Base-by-base conservation (phyloP, 2,797 vertebrate species). In the Notoglanidium macrostoma region DNA sequence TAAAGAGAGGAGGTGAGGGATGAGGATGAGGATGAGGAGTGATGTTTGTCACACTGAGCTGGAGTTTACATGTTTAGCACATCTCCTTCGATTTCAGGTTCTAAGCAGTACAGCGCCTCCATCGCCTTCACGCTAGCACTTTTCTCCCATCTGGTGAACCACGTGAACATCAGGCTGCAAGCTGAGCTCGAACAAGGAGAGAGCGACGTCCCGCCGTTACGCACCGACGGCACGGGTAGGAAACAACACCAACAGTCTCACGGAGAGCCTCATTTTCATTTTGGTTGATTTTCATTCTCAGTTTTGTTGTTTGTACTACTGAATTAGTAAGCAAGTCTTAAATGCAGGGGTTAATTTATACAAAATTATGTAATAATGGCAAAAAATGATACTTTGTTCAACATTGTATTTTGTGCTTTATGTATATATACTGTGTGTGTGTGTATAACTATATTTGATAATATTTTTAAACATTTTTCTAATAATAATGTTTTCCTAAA, bases 61-160 rank as follows among this genome's bases (percentile, higher is more conserved):
- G 49, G 5, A 49, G 1, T 3, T 40, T 35, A 40, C 0, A 32
- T 54, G 26, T 54, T 29, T 14, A 6, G 10, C 46, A 6, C 21
- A 35, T 40, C 5, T 46, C 26, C 10, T 55, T 29, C 10, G 89
- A 44, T 89, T 46, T 11, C 92, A 99, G 98, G 98, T 35, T 98
- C 97, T 0, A 99, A 98, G 93, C 98, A 99, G 95, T 99, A 99
- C 94, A 98, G 98, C 0, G 97, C 98, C 0, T 97, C 98, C 89
- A 98, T 99, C 3, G 98, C 98, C 0, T 99, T 99, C 88, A 99
- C 97, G 0, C 94, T 99, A 94, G 98, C 98, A 10, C 96, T 99
- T 79, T 99, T 99, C 94, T 99, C 98, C 40, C 98, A 99, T 86
- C 96, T 99, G 82, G 96, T 99, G 54, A 99, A 99, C 91, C 98